Evolutionary conservation across 2,888 invertebrate genomes (phyloP), one percentile per base, ranked within the genome.

Genomic region (Drepanosiphum platanoidis): DNA sequence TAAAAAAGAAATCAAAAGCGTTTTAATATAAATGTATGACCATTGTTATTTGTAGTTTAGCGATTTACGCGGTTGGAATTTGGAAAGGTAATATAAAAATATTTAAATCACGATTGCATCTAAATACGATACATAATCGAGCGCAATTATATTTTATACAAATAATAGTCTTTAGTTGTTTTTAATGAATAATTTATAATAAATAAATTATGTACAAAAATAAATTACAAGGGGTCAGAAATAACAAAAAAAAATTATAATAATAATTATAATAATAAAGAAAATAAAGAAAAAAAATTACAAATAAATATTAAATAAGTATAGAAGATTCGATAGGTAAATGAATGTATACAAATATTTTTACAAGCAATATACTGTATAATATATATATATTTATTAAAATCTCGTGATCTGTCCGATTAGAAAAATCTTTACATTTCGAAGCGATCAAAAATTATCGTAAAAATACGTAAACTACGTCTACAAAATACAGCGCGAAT

Each of bases 151-250:
- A 68, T 68, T 68, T 42, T 34, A 34, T 52, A 32, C 22, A 79
- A 79, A 79, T 66, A 66, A 66, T 68, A 68, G 46, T 68, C 66
- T n/a, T 79, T n/a, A 58, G 36, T 52, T 30, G 68, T 70, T 80
- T 80, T 30, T 70, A 81, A 81, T 81, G 70, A 70, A 81, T 81
- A 71, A 81, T 71, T 81, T 81, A 58, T 81, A 81, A 71, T 81
- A 81, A 81, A 81, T 81, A 81, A 32, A 71, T 1, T 81, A 81
- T 81, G 2, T 81, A 81, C 81, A 81, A 72, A 72, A 61, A 72
- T 61, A 61, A 81, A 72, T 72, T 81, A 81, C 81, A 81, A 81
- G 13, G 39, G 61, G n/a, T 72, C 39, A 81, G 72, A 72, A 81
- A 81, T 81, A 81, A 81, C 81, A 81, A 61, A 71, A 58, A 68